These are phyloP conservation scores for Onychomys leucogaster DNA, from an alignment of 2,797 vertebrate genomes.

Conservation along the genomic window DNA sequence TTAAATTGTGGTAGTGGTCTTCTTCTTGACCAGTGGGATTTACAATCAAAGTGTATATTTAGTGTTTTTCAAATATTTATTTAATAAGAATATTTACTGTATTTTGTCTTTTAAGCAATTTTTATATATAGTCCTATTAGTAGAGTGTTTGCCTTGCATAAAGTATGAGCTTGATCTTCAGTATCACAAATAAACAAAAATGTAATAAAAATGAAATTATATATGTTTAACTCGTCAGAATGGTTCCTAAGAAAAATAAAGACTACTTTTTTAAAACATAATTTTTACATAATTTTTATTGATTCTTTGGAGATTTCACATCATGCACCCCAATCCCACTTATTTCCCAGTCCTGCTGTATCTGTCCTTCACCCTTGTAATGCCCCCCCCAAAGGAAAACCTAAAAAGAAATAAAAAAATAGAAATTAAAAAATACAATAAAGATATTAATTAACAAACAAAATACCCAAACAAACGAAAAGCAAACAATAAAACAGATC, in stretches of 20 bases:
- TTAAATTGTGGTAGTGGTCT: background rate
- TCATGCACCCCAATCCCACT: no score
- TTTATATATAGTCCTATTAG: background rate
- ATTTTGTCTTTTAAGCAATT: conserved; percentile 27
- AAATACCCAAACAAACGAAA: no score
- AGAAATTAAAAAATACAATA: no score
- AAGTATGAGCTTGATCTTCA: background rate
- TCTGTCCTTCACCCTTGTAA: no score
- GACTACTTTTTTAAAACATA: background rate
- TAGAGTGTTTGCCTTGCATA: background rate
- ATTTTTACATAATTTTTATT: no score
- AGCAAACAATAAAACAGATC: no score
- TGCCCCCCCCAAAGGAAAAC: no score
- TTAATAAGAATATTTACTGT: background rate
- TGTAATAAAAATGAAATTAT: no score
- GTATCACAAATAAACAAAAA: background rate
- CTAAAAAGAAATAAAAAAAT: no score
- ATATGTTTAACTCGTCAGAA: background rate
- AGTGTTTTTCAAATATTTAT: background rate
- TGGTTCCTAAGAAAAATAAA: conserved; percentile 42
- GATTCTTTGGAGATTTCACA: no score
- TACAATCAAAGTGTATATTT: background rate
- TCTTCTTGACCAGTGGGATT: background rate
- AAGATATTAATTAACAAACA: no score
- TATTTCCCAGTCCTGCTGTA: no score